Evolutionary conservation across 2,113 vertebrate genomes (phyloP).

Genomic region (Nannobrachium achirus): DNA sequence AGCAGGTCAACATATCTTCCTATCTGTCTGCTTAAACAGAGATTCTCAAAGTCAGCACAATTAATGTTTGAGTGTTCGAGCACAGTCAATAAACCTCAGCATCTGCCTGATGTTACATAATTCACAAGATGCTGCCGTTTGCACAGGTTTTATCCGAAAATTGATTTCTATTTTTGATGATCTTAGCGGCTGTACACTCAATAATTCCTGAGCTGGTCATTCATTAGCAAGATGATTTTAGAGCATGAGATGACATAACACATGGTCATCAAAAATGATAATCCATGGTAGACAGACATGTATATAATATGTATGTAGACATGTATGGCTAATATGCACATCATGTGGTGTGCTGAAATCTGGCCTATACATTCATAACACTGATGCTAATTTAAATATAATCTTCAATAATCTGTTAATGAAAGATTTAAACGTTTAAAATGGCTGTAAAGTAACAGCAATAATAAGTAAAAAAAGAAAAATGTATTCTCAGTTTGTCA

Average conservation of each 20-base stretch:
- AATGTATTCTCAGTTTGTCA: too few species aligned
- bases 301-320: too few species aligned
- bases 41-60: neutral
- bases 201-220: constrained; percentile 27
- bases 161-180: constrained; percentile 24
- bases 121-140: constrained; percentile 27
- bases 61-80: too few species aligned
- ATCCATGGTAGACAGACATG: neutral
- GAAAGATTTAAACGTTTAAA: too few species aligned
- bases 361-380: too few species aligned
- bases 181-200: constrained; percentile 16
- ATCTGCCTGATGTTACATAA: constrained; percentile 9
- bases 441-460: neutral
- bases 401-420: too few species aligned
- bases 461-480: neutral
- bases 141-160: constrained; percentile 12
- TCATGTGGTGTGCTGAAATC: too few species aligned
- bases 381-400: too few species aligned
- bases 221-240: constrained; percentile 32
- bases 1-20: constrained; percentile 3
- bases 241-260: constrained; percentile 7
- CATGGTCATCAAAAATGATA: constrained; percentile 13
- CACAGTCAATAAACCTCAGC: neutral
- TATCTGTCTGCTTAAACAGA: constrained; percentile 6
- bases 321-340: too few species aligned